These are phyloP conservation scores for Zhuqinia jingwanae DNA, from an alignment of 2,888 invertebrate species.

Conservation along the genomic window DNA sequence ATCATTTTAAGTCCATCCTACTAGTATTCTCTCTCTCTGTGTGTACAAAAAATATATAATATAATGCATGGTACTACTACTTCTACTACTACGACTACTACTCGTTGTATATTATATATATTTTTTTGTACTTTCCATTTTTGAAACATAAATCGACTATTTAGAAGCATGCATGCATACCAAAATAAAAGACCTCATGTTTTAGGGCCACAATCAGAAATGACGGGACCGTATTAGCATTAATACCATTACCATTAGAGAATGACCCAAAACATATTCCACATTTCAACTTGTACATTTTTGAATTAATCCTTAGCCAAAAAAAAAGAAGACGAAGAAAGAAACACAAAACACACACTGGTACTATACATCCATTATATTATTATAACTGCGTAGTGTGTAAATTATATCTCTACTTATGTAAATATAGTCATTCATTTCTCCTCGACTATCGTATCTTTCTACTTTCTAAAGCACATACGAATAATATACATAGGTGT, in stretches of 20 bases:
- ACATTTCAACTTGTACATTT: not conserved
- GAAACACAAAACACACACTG: not conserved
- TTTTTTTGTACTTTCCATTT: not conserved
- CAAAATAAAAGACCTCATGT: not conserved
- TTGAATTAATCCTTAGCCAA: slow-evolving; percentile 6
- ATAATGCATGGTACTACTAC: too few species aligned
- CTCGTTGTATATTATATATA: not conserved
- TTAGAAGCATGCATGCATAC: too few species aligned
- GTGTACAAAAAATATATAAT: too few species aligned
- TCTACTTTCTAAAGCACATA: too few species aligned
- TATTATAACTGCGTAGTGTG: too few species aligned
- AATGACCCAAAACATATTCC: slow-evolving; percentile 10
- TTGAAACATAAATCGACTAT: not conserved
- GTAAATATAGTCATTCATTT: too few species aligned
- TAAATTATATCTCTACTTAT: too few species aligned
- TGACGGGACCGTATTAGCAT: slow-evolving; percentile 56
- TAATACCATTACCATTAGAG: slow-evolving; percentile 12
- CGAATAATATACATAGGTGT: too few species aligned
- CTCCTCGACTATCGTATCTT: too few species aligned
- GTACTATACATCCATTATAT: not conserved
- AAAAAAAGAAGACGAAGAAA: too few species aligned
- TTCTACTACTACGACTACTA: not conserved
- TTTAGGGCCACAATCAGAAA: slow-evolving; percentile 36
- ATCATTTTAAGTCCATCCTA: not conserved
- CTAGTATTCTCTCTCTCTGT: too few species aligned